phyloP scores from a whole-genome alignment of 1,140 invertebrate species.

The Ganaspis sp. region DNA sequence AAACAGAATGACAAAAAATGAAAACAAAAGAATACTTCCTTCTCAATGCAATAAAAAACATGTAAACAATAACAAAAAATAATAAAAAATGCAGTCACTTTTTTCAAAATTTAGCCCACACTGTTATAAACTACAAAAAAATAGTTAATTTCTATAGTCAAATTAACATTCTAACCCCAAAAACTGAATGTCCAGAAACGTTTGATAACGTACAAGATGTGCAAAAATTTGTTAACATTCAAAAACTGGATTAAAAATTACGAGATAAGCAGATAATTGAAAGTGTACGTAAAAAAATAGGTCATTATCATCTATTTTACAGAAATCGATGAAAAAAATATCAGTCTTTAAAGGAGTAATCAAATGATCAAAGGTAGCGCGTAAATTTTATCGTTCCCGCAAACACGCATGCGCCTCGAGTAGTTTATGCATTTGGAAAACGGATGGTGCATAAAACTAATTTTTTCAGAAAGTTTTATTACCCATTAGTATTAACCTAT shows the following conservation, averaged over 20 bases:
- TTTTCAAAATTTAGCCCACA: no score
- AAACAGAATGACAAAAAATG: no score
- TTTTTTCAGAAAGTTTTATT: constrained; percentile 44
- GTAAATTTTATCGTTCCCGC: constrained; percentile 62
- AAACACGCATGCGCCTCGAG: constrained; percentile 59
- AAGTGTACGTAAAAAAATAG: not conserved
- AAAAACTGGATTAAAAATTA: no score
- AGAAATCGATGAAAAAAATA: not conserved
- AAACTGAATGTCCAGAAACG: not conserved
- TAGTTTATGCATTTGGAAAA: constrained; percentile 56
- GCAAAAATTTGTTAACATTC: not conserved
- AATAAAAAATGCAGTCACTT: no score
- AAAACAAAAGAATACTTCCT: no score
- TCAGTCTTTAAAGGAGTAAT: not conserved
- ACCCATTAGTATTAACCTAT: constrained; percentile 32
- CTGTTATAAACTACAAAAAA: no score
- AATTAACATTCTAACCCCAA: constrained; percentile 3
- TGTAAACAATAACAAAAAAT: no score
- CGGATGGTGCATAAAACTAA: constrained; percentile 55
- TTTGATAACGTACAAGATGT: not conserved
- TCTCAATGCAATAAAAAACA: no score
- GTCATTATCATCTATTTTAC: not conserved
- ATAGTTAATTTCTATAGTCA: no score
- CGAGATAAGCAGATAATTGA: not conserved
- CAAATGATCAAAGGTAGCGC: constrained; percentile 24